Evolutionary conservation across 2,797 vertebrate genomes (phyloP).

Genomic region (Esox lucius): DNA sequence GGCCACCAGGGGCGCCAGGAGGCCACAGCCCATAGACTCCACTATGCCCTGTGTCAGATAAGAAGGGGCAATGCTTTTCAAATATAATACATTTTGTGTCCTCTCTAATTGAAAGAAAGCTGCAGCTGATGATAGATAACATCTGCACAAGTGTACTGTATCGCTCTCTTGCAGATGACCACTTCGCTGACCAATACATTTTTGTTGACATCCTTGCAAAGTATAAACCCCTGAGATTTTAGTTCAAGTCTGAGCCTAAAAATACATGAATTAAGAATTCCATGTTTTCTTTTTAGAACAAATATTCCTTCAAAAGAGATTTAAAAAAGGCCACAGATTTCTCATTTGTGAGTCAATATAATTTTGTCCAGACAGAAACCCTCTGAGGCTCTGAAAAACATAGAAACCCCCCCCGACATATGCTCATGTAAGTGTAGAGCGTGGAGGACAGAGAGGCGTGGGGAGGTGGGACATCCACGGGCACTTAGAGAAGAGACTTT

Average conservation of each 20-base stretch:
- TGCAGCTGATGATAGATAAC: not conserved
- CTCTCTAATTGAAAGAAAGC: not conserved
- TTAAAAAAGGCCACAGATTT: constrained; percentile 36
- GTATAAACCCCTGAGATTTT: not conserved
- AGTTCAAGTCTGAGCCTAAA: too few relatives aligned
- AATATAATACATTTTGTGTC: not conserved
- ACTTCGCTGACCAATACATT: not conserved
- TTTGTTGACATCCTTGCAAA: not conserved
- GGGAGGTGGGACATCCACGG: constrained; percentile 54
- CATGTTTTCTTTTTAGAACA: not conserved
- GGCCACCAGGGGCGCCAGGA: constrained; percentile 59
- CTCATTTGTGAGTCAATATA: constrained; percentile 42
- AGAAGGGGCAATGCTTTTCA: not conserved
- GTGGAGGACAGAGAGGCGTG: constrained; percentile 33
- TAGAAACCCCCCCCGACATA: constrained; percentile 16
- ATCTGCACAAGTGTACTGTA: not conserved
- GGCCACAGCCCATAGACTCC: constrained; percentile 63
- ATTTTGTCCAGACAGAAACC: constrained; percentile 14
- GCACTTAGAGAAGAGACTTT: constrained; percentile 62
- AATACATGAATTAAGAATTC: too few relatives aligned
- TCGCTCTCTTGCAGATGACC: not conserved
- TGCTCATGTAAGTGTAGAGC: constrained; percentile 39
- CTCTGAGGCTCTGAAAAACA: constrained; percentile 23
- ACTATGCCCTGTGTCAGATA: constrained; percentile 59
- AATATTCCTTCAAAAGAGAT: not conserved